Evolutionary conservation across 2,888 invertebrate species (phyloP).

Genomic region (Pristionchus exspectatus): DNA sequence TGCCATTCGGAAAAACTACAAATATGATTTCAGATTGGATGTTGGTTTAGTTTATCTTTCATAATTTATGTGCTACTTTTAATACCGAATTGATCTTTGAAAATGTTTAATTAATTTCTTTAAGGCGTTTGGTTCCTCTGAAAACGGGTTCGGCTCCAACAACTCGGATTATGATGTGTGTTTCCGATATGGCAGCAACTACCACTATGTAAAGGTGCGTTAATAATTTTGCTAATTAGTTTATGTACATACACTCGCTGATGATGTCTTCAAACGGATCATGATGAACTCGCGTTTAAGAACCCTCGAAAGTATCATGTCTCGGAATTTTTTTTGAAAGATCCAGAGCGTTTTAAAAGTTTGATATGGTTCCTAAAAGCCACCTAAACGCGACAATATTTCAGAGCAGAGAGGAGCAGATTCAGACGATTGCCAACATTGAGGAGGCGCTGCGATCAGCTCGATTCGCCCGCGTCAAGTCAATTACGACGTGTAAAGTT

Average conservation of each 20-base stretch:
- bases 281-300: too few relatives aligned
- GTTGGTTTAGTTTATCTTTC: not conserved
- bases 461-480: constrained; percentile 5
- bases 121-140: constrained; percentile 83
- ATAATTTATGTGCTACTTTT: too few relatives aligned
- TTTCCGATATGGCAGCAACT: constrained; percentile 81
- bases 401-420: not conserved
- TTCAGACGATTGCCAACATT: not conserved
- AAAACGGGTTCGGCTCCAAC: constrained; percentile 83
- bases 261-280: too few relatives aligned
- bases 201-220: constrained; percentile 59
- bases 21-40: not conserved
- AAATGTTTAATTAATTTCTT: constrained; percentile 56
- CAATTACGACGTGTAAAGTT: constrained; percentile 17
- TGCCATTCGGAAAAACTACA: not conserved
- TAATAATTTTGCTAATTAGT: not conserved
- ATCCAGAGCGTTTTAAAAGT: too few relatives aligned
- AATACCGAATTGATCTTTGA: too few relatives aligned
- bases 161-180: constrained; percentile 84
- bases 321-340: too few relatives aligned
- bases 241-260: too few relatives aligned
- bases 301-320: too few relatives aligned
- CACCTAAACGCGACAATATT: too few relatives aligned
- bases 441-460: not conserved
- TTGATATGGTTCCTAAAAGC: too few relatives aligned